Conservation (phyloP, 2,797 vertebrate genomes). For the Phataginus tetradactyla region DNA sequence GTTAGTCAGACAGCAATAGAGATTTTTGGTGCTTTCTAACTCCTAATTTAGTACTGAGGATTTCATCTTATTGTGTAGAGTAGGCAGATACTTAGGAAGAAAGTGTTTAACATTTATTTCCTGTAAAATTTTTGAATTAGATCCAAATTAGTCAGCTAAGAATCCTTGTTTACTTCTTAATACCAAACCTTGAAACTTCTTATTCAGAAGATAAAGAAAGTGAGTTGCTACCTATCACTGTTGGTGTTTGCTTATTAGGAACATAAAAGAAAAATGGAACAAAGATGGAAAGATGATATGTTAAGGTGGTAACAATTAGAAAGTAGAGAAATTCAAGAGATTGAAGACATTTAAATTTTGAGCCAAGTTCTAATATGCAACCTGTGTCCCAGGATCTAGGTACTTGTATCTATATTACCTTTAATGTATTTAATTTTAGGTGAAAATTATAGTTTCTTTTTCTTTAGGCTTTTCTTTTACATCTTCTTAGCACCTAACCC, state of each 20-base stretch:
- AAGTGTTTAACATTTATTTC: background rate
- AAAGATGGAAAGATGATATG: background rate
- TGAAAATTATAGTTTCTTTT: conserved; percentile 4
- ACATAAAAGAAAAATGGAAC: background rate
- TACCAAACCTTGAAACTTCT: background rate
- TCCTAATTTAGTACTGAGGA: background rate
- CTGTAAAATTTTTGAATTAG: background rate
- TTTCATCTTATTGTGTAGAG: background rate
- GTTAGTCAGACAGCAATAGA: background rate
- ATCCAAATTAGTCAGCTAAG: background rate
- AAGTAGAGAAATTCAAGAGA: background rate
- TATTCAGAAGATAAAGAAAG: background rate
- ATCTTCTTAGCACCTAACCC: background rate
- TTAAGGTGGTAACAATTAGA: background rate
- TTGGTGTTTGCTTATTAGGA: background rate
- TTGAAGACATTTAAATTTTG: background rate
- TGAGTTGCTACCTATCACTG: background rate
- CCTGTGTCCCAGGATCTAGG: background rate
- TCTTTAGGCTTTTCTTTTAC: background rate
- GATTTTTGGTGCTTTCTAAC: background rate
- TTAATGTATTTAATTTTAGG: background rate
- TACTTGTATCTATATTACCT: background rate
- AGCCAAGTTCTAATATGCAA: background rate
- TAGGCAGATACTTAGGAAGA: background rate
- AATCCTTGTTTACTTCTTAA: background rate